Base-by-base conservation (phyloP, 2,113 vertebrate species). In the Saccopteryx bilineata region DNA sequence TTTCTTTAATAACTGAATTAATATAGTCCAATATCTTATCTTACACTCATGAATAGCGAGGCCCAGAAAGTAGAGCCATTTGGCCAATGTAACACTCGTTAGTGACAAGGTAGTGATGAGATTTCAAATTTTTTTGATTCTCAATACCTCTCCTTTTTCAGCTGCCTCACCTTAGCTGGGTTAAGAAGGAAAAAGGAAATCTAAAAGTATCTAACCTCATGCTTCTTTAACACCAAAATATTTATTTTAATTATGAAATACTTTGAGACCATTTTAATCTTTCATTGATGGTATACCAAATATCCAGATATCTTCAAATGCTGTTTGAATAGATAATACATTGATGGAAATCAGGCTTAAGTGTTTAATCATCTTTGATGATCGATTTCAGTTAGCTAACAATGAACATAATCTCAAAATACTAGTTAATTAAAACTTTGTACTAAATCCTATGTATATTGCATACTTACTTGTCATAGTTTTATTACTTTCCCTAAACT, bases 361-460 rank as follows among this genome's bases (percentile, higher is more conserved):
- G 5, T 66, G 9, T 84, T 94, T 87, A 95, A 76, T 79, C 69
- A 95, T 31, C 18, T 90, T 24, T 83, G 90, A 61, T 39, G 9
- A 66, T 82, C 26, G 60, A 75, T 92, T 94, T 24, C 54, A 83
- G 81, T 95, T 90, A 93, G 48, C 48, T 78, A 79, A 58, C n/a
- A 88, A 76, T 91, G 69, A 39, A 21, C 2, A 81, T 52, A 93
- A 93, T 94, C 91, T 97, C 88, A 97, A 81, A 94, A 78, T 90
- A 91, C 87, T 95, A 87, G 58, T 96, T 96, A 97, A 97, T 97
- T 93, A 76, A 90, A 96, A 94, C 95, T 97, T 92, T 74, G 54
- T 89, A 96, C 72, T 92, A 97, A 98, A 96, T 54, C 48, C 18
- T 96, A 80, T 97, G 97, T 97, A 96, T 96, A 91, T 97, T 97